These are phyloP conservation scores for Macrostomum cliftonense DNA, from an alignment of 2,888 invertebrate species.

Conservation along the genomic window DNA sequence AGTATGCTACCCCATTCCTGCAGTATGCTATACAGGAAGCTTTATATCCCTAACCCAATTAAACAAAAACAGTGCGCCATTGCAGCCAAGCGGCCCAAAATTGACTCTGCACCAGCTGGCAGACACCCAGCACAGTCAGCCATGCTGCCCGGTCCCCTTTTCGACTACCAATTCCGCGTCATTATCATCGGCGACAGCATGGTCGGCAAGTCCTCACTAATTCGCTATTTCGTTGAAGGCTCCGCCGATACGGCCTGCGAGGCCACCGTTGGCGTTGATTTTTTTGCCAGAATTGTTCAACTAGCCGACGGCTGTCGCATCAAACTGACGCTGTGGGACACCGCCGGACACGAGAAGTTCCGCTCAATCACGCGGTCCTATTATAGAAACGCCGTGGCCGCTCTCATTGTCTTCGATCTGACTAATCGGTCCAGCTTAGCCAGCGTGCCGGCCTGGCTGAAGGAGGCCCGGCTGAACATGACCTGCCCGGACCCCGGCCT, in stretches of 20 bases:
- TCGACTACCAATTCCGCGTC: slow-evolving; percentile 87
- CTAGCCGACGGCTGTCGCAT: slow-evolving; percentile 83
- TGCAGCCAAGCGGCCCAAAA: too few relatives aligned
- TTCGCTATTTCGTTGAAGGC: slow-evolving; percentile 47
- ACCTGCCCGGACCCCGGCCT: slow-evolving; percentile 83
- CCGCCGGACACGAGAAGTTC: slow-evolving; percentile 91
- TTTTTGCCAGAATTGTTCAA: slow-evolving; percentile 83
- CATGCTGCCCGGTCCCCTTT: slow-evolving; percentile 49
- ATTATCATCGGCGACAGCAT: slow-evolving; percentile 96
- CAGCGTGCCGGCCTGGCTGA: slow-evolving; percentile 85
- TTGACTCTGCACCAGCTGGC: too few relatives aligned
- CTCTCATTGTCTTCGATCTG: slow-evolving; percentile 72
- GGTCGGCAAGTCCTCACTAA: slow-evolving; percentile 82
- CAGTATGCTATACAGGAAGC: too few relatives aligned
- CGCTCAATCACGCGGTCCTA: slow-evolving; percentile 94
- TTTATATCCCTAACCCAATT: too few relatives aligned
- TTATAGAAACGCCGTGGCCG: slow-evolving; percentile 92
- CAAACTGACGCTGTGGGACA: slow-evolving; percentile 93
- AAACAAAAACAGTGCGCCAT: too few relatives aligned
- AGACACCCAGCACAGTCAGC: too few relatives aligned
- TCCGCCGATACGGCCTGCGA: slow-evolving; percentile 52
- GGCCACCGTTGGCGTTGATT: slow-evolving; percentile 95
- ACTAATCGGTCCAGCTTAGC: slow-evolving; percentile 58
- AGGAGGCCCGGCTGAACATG: slow-evolving; percentile 79
- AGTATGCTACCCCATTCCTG: too few relatives aligned